Percentiles rank a stretch among this genome's conserved stretches.
Conservation (phyloP, 2,797 vertebrate species). For the Remorina albescens region DNA sequence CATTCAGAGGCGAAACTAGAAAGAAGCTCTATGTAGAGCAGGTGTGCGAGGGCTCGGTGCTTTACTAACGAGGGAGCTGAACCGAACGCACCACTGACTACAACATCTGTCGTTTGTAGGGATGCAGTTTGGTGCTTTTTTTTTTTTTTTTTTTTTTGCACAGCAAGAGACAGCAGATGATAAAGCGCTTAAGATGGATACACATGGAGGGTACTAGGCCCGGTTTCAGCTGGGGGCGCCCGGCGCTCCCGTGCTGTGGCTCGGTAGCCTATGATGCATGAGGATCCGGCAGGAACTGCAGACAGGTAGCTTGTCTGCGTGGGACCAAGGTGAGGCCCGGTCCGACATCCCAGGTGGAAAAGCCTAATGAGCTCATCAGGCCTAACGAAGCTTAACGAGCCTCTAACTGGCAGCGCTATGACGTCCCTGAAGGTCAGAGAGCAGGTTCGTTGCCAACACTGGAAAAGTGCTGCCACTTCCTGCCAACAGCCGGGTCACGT, state of each 20-base stretch:
- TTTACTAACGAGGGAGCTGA: conserved; percentile 78
- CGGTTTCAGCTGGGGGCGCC: conserved; percentile 33
- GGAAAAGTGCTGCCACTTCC: conserved; percentile 36
- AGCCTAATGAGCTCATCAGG: conserved; percentile 72
- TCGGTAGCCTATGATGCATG: conserved; percentile 50
- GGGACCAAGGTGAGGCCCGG: conserved; percentile 52
- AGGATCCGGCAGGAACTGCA: conserved; percentile 34
- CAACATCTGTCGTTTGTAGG: conserved; percentile 78
- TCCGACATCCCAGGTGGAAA: conserved; percentile 65
- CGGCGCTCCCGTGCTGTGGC: conserved; percentile 26
- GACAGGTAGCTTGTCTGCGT: conserved; percentile 32
- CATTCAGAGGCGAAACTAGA: conserved; percentile 55
- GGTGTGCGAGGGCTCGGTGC: conserved; percentile 70
- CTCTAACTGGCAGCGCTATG: conserved; percentile 72
- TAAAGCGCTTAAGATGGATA: conserved; percentile 53
- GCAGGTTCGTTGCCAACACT: conserved; percentile 52
- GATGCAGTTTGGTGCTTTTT: conserved; percentile 53
- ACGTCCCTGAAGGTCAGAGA: conserved; percentile 69
- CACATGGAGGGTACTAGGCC: conserved; percentile 58
- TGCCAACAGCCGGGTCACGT: conserved; percentile 57
- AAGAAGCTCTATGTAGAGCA: conserved; percentile 70
- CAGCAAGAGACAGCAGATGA: conserved; percentile 57
- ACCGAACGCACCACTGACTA: conserved; percentile 71
- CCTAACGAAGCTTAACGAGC: conserved; percentile 74
- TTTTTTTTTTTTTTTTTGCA: conserved; percentile 56